Conservation (phyloP, 2,888 invertebrate genomes). For the Acleris sparsana region DNA sequence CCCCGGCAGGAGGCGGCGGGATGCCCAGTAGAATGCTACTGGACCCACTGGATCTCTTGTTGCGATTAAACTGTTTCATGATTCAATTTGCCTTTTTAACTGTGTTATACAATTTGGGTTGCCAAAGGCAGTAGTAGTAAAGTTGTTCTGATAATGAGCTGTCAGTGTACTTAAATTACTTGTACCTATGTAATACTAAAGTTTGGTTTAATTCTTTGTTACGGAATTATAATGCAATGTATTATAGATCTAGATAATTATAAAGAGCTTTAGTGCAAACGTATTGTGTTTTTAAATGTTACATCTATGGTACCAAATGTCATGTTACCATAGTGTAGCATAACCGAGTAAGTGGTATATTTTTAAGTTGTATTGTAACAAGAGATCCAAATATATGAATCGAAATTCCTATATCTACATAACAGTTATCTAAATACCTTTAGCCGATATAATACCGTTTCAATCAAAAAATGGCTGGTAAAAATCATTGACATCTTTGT, state of each 20-base stretch:
- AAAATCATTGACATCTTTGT: slow-evolving; percentile 16
- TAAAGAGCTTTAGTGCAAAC: too few relatives aligned
- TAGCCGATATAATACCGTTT: slow-evolving; percentile 15
- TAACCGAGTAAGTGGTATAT: not conserved
- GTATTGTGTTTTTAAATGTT: too few relatives aligned
- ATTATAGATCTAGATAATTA: too few relatives aligned
- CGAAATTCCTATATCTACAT: slow-evolving; percentile 29
- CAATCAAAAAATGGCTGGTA: slow-evolving; percentile 30
- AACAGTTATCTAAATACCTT: slow-evolving; percentile 12
- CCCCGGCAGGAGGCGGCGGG: slow-evolving; percentile 93
- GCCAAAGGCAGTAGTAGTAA: too few relatives aligned
- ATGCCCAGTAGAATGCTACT: slow-evolving; percentile 62
- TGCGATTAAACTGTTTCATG: not conserved
- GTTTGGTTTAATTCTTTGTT: too few relatives aligned
- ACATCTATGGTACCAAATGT: slow-evolving; percentile 29
- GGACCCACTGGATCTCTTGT: slow-evolving; percentile 26
- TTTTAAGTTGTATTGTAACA: not conserved
- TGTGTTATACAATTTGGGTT: not conserved
- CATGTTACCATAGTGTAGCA: slow-evolving; percentile 19
- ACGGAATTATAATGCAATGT: not conserved
- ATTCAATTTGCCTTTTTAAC: not conserved
- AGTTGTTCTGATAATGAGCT: too few relatives aligned
- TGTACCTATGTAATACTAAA: too few relatives aligned
- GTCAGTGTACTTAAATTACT: too few relatives aligned
- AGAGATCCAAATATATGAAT: slow-evolving; percentile 22